Base-by-base conservation (phyloP, 2,797 vertebrate genomes). In the Lutjanus campechanus region DNA sequence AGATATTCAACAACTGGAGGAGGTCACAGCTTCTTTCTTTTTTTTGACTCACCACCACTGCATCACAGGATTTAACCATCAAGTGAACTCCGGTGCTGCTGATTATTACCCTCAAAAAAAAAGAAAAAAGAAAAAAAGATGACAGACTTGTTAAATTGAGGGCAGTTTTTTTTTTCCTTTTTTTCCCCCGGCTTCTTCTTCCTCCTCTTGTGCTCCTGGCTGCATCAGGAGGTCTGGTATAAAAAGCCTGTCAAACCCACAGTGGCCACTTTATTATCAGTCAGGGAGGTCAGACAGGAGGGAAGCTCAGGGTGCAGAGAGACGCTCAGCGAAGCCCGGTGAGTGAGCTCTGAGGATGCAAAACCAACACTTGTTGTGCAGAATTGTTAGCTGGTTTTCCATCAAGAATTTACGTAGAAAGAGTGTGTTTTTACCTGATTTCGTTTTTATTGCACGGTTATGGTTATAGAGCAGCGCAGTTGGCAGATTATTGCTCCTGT, bases 251-350 rank as follows among this genome's bases (percentile, higher is more conserved):
- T 94, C 93, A 92, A 91, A 93, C 92, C 94, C 93, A 90, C 94
- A 89, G 93, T 92, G 95, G 94, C 89, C 92, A 89, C 89, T 93
- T 90, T 71, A 86, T 91, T 90, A 86, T 94, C 95, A 93, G 95
- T 96, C 94, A 95, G 93, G 86, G 82, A 92, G 90, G 89, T 94
- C 92, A 95, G 91, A 67, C 89, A 88, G 83, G 83, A 92, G 86
- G 87, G 90, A 88, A 74, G 77, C 88, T 84, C 81, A 73, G 87
- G 86, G 87, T 84, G 63, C 73, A 64, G 69, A 85, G 82, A 87
- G 86, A 72, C 79, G 82, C 68, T n/a, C 79, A 63, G 84, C 86
- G 40, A 59, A 88, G 84, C 83, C 85, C 55, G 91, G 89, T 91
- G 93, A 93, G 92, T 89, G 90, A 88, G 85, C 65, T 73, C 69